Conservation (phyloP, 1,140 invertebrate genomes). For the Drusus annulatus region DNA sequence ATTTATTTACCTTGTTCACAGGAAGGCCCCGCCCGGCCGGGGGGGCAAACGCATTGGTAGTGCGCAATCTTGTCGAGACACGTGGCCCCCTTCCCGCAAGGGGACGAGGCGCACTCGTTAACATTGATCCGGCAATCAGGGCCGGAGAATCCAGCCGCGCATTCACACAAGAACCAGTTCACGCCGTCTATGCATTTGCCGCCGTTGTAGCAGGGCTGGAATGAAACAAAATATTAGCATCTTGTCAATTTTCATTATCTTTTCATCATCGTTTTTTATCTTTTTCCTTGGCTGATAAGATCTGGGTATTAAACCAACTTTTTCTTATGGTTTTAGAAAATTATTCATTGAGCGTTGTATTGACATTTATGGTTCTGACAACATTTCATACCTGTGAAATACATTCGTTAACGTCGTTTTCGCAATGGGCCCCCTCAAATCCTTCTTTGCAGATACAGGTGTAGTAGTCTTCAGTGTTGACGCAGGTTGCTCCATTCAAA, state of each 20-base stretch:
- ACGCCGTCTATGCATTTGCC: slow-evolving; percentile 85
- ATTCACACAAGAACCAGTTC: slow-evolving; percentile 84
- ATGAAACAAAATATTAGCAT: neutral
- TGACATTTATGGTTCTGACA: no score
- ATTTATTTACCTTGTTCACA: slow-evolving; percentile 74
- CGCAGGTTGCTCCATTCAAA: slow-evolving; percentile 83
- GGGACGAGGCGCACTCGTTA: slow-evolving; percentile 84
- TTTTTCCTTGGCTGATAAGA: no score
- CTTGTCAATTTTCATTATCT: no score
- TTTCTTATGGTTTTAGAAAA: no score
- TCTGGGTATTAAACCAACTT: no score
- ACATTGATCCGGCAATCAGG: slow-evolving; percentile 83
- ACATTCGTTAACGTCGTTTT: slow-evolving; percentile 79
- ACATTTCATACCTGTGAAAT: slow-evolving; percentile 63
- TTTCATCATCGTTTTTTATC: no score
- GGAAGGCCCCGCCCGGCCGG: slow-evolving; percentile 79
- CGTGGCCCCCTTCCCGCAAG: slow-evolving; percentile 88
- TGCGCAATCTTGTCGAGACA: slow-evolving; percentile 84
- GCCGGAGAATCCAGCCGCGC: slow-evolving; percentile 84
- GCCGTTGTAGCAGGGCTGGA: slow-evolving; percentile 81
- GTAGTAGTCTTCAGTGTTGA: slow-evolving; percentile 81
- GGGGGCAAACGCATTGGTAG: slow-evolving; percentile 87
- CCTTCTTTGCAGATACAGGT: slow-evolving; percentile 79
- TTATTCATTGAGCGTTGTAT: no score
- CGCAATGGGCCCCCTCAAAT: slow-evolving; percentile 76